A percentile compares a stretch with the other conserved stretches of the same genome.
These are phyloP conservation scores for Phlogophora meticulosa DNA, from an alignment of 2,888 invertebrate species.

Conservation along the genomic window DNA sequence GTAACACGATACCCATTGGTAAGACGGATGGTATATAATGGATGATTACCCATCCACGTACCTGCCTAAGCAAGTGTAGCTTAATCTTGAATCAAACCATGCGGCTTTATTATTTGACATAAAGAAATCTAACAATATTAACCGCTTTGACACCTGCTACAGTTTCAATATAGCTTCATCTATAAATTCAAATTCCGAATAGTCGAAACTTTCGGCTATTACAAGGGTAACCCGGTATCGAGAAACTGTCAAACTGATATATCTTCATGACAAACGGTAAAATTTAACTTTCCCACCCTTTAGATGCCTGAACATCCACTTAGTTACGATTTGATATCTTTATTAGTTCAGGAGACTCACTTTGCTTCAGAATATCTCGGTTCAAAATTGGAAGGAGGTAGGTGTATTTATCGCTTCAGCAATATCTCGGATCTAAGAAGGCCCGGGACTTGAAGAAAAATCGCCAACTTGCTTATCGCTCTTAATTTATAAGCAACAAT, in stretches of 20 bases:
- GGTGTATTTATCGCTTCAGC: slow-evolving; percentile 38
- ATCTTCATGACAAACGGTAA: slow-evolving; percentile 63
- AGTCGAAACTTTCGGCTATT: slow-evolving; percentile 54
- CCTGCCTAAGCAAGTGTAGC: too few species aligned
- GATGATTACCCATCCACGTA: too few species aligned
- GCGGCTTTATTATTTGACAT: too few species aligned
- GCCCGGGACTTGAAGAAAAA: slow-evolving; percentile 23
- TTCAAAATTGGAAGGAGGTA: slow-evolving; percentile 28
- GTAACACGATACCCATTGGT: too few species aligned
- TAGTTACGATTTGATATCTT: slow-evolving; percentile 58
- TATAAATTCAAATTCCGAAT: slow-evolving; percentile 36
- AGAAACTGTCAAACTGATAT: slow-evolving; percentile 63
- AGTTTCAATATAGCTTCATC: slow-evolving; percentile 1
- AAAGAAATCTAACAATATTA: too few species aligned
- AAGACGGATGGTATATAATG: too few species aligned
- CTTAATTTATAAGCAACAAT: slow-evolving; percentile 37
- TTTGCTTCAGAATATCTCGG: slow-evolving; percentile 25
- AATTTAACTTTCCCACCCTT: slow-evolving; percentile 42
- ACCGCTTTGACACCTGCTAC: too few species aligned
- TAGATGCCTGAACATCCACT: slow-evolving; percentile 22
- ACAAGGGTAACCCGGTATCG: slow-evolving; percentile 56
- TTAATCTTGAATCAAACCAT: too few species aligned
- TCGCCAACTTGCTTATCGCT: slow-evolving; percentile 30
- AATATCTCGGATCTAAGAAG: slow-evolving; percentile 24
- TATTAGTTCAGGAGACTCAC: slow-evolving; percentile 55